A percentile compares a stretch with the other conserved stretches of the same genome.
Evolutionary conservation across 1,140 invertebrate genomes (phyloP).

Genomic region (Zaprionus taronus): DNA sequence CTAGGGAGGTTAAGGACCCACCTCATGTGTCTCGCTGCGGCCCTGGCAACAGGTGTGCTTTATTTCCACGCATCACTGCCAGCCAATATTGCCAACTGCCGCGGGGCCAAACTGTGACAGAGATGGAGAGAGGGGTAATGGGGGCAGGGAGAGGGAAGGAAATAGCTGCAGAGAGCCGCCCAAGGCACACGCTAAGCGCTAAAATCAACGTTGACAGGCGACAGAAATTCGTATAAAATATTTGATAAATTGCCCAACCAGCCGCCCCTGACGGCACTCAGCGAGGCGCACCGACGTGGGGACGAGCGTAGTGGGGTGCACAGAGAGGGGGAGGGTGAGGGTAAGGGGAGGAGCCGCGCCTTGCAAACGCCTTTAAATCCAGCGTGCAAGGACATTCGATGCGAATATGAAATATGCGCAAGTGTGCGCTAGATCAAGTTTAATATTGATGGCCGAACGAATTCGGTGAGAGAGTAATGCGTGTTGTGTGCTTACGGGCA

Average conservation of each 20-base stretch:
- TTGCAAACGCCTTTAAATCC: constrained; percentile 19
- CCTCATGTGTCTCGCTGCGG: constrained; percentile 18
- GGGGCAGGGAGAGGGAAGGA: neutral
- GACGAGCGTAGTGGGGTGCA: neutral
- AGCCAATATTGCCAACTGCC: constrained; percentile 30
- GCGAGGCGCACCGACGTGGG: neutral
- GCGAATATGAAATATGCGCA: constrained; percentile 32
- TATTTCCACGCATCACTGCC: constrained; percentile 55
- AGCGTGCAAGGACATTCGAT: constrained; percentile 15
- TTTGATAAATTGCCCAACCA: constrained; percentile 73
- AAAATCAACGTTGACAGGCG: constrained; percentile 77
- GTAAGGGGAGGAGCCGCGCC: neutral
- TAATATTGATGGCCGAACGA: constrained; percentile 24
- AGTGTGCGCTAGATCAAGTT: constrained; percentile 20
- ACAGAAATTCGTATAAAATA: constrained; percentile 63
- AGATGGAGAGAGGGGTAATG: neutral
- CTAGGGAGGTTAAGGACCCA: constrained; percentile 9
- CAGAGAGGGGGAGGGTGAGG: too few relatives aligned
- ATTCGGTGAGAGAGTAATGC: neutral
- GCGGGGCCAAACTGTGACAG: neutral
- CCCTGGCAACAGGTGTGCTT: constrained; percentile 74
- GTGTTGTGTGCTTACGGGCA: neutral
- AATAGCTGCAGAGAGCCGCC: neutral
- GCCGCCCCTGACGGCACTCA: constrained; percentile 21
- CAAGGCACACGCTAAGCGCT: constrained; percentile 57